phyloP scores from a whole-genome alignment of 2,888 invertebrate species.

The Neuroscelio doddi region DNA sequence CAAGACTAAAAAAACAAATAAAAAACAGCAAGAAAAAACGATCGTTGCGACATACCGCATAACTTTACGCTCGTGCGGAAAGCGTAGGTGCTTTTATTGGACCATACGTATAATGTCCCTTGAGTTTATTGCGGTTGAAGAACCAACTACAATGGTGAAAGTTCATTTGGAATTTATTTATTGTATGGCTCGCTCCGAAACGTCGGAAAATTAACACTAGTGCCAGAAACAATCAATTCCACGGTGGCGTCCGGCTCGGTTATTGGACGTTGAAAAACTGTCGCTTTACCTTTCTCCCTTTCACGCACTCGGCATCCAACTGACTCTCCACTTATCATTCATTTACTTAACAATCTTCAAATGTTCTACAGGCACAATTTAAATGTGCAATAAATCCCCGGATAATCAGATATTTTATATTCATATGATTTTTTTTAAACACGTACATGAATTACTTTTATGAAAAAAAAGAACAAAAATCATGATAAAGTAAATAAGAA shows the following conservation, averaged over 20 bases:
- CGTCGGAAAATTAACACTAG: constrained; percentile 41
- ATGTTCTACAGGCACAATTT: not conserved
- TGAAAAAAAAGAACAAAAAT: constrained; percentile 18
- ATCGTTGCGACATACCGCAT: constrained; percentile 45
- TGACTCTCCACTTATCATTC: no score
- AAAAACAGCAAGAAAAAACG: constrained; percentile 39
- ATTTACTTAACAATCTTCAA: not conserved
- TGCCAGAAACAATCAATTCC: constrained; percentile 35
- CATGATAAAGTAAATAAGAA: not conserved
- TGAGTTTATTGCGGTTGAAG: constrained; percentile 52
- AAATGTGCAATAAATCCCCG: constrained; percentile 26
- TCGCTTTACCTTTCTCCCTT: constrained; percentile 7
- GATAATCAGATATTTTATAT: constrained; percentile 42
- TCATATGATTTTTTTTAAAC: constrained; percentile 34
- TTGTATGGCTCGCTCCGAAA: constrained; percentile 27
- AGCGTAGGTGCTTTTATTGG: constrained; percentile 54
- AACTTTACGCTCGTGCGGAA: constrained; percentile 50
- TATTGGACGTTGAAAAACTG: constrained; percentile 26
- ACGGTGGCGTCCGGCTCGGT: constrained; percentile 11
- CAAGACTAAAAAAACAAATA: constrained; percentile 17
- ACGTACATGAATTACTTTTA: not conserved
- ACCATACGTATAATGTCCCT: constrained; percentile 47
- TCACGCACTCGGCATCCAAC: not conserved
- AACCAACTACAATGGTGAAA: constrained; percentile 48
- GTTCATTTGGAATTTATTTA: constrained; percentile 48